Evolutionary conservation across 64 coral and sea anemone genomes (phyloP), one percentile per base, ranked within the genome.

Genomic region (Porites lutea): DNA sequence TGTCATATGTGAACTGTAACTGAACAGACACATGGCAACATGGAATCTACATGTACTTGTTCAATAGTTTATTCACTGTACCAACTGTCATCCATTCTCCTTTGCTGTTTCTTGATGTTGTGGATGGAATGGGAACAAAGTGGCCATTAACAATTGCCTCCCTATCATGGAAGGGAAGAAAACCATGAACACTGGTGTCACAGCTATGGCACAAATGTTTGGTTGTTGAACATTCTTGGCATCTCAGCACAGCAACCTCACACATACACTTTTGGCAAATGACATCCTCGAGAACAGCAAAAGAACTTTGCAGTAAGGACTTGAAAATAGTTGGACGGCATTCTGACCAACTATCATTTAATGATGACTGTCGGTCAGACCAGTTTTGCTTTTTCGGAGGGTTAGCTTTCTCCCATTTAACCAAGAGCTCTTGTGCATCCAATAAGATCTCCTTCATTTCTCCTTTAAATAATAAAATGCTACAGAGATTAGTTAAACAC

Each of bases 111-210:
- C 50, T 71, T 91, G 78, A 51, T 54, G 68, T 82, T 82, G 60
- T 83, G 8, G 52, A 21, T 71, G 79, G 78, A 66, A 91, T 91
- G 15, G 89, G 16, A 13, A 82, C 89, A 72, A 73, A 91, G 51
- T 82, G 78, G 4, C 65, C 46, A 74, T 91, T 83, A 16, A 82
- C 52, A 43, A 91, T 45, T 59, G 89, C 89, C 16, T 82, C 79
- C 78, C 89, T 70, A 62, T 91, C 79, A 73, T 91, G 89, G 62
- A 91, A 83, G 8, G 78, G 89, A 19, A 83, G 72, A 54, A 61
- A 16, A 59, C 74, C 52, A 62, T 91, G 89, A 13, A 82, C 3
- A 58, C 55, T 43, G 27, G 10, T 5, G 53, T 91, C 89, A 91
- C 89, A 83, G 6, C 27, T 27, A 57, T 91, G 46, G 62, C 89